Percentiles rank a stretch among this genome's conserved stretches.
These are phyloP conservation scores for Musca domestica DNA, from an alignment of 1,140 invertebrate genomes.

Conservation along the genomic window DNA sequence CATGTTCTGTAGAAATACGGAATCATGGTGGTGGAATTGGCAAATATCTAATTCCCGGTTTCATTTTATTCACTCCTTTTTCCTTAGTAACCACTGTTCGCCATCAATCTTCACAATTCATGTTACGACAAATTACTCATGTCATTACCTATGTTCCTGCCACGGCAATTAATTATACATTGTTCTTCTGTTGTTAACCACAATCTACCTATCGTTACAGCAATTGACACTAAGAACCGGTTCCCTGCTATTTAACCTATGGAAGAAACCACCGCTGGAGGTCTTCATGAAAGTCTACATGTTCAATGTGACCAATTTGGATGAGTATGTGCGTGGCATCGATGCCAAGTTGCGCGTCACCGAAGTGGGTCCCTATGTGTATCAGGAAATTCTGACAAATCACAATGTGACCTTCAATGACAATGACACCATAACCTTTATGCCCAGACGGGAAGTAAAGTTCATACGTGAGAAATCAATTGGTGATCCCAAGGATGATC, in stretches of 20 bases:
- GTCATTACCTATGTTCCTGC: no score
- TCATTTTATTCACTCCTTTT: neutral
- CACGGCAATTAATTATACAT: neutral
- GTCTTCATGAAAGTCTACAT: conserved; percentile 74
- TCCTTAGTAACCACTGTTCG: neutral
- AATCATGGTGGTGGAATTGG: no score
- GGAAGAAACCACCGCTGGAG: conserved; percentile 68
- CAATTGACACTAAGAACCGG: conserved; percentile 58
- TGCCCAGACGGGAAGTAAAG: conserved; percentile 64
- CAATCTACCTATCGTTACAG: conserved; percentile 48
- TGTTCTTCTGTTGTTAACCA: neutral
- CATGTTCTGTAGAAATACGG: no score
- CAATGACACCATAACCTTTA: conserved; percentile 76
- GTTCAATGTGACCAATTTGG: conserved; percentile 81
- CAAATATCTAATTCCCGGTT: neutral
- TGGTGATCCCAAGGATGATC: conserved; percentile 64
- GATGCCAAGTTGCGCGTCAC: conserved; percentile 68
- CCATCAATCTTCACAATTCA: neutral
- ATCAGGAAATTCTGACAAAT: conserved; percentile 73
- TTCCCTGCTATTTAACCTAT: conserved; percentile 62
- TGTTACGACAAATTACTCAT: no score
- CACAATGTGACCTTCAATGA: conserved; percentile 66
- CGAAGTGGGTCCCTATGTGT: conserved; percentile 84
- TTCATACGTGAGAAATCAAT: conserved; percentile 70
- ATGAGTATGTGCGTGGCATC: conserved; percentile 66